These are phyloP conservation scores for Columbina picui DNA, from an alignment of 2,113 vertebrate species.

Conservation along the genomic window DNA sequence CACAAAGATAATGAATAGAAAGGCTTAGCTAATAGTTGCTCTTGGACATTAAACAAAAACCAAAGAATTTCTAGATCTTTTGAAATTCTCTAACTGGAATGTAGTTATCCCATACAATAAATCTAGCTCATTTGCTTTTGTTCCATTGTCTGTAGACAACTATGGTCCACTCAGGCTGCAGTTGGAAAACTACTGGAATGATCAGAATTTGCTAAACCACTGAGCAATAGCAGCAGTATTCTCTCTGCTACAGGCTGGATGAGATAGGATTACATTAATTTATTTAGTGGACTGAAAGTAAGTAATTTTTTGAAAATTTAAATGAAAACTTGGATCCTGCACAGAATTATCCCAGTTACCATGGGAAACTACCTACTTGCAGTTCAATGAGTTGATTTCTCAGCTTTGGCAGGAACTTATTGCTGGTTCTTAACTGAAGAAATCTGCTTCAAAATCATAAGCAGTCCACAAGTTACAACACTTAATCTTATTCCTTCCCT, in stretches of 20 bases:
- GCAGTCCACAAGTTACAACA: not conserved
- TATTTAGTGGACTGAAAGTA: not conserved
- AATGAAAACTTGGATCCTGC: not conserved
- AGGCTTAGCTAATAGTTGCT: not conserved
- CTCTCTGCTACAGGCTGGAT: not conserved
- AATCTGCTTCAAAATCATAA: constrained; percentile 3
- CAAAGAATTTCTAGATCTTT: not conserved
- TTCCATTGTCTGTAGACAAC: not conserved
- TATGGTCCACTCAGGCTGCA: not conserved
- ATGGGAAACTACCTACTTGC: not conserved
- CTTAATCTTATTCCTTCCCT: not conserved
- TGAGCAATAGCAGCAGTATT: not conserved
- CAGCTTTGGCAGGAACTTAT: not conserved
- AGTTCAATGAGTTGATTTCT: not conserved
- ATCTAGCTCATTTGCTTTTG: not conserved
- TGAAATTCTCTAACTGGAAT: not conserved
- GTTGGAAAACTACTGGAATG: not conserved
- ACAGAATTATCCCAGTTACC: not conserved
- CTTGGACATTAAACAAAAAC: not conserved
- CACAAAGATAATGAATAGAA: not conserved
- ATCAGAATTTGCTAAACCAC: not conserved
- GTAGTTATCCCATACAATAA: not conserved
- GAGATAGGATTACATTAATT: not conserved
- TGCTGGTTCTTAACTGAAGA: not conserved
- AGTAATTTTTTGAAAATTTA: not conserved